These are phyloP conservation scores for Mesoclemmys tuberculata DNA, from an alignment of 2,113 vertebrate genomes.

Conservation along the genomic window DNA sequence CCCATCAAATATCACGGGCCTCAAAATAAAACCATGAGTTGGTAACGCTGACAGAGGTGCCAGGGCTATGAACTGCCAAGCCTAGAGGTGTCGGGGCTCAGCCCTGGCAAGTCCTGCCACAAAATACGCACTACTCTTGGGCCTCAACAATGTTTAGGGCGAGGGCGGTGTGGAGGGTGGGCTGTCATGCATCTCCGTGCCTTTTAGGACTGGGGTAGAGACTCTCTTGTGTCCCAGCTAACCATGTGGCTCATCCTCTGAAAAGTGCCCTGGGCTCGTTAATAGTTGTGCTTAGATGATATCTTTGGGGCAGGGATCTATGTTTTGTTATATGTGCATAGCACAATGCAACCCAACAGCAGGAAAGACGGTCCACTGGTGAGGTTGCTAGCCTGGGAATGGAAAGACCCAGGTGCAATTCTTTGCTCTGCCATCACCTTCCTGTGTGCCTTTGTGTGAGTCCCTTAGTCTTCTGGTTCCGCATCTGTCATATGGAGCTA, in stretches of 20 bases:
- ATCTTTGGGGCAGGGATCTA: not conserved
- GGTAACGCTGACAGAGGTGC: not conserved
- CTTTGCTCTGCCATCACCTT: not conserved
- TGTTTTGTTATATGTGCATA: not conserved
- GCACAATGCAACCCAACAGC: not conserved
- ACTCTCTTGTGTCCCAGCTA: not conserved
- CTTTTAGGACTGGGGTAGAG: not conserved
- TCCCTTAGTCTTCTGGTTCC: not conserved
- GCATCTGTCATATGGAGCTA: not conserved
- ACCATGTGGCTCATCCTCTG: not conserved
- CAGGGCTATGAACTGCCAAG: no score
- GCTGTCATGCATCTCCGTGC: not conserved
- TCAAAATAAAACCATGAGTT: rapidly evolving
- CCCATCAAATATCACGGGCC: not conserved
- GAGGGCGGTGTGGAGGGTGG: not conserved
- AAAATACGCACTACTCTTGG: not conserved
- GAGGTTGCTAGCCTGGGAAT: not conserved
- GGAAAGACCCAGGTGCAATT: not conserved
- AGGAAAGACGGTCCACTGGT: not conserved
- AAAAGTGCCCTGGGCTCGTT: not conserved
- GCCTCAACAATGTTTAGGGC: not conserved
- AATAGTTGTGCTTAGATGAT: not conserved
- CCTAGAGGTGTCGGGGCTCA: no score
- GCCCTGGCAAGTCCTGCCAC: no score
- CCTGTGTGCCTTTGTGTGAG: not conserved